Percentiles rank a stretch among this genome's conserved stretches.
phyloP scores from a whole-genome alignment of 2,888 invertebrate species.

The Caenorhabditis auriculariae region DNA sequence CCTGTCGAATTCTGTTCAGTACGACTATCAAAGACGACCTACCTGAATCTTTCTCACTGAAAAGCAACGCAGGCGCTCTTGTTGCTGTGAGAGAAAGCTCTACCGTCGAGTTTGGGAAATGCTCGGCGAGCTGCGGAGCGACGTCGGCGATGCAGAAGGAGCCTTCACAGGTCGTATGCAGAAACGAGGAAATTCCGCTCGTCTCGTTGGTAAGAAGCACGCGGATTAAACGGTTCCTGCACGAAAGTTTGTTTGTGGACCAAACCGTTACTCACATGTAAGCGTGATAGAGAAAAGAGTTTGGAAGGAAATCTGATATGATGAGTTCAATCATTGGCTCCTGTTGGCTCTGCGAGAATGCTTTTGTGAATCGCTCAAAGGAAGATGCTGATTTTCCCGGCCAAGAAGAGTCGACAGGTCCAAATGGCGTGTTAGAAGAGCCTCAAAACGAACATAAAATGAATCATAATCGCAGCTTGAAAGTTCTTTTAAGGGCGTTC shows the following conservation, averaged over 20 bases:
- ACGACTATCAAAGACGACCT: background rate
- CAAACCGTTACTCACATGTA: constrained; percentile 36
- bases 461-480: no score
- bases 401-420: constrained; percentile 33
- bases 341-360: background rate
- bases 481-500: no score
- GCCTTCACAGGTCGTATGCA: constrained; percentile 42
- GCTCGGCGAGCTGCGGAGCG: constrained; percentile 38
- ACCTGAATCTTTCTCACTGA: constrained; percentile 47
- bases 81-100: constrained; percentile 47
- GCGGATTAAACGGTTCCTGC: constrained; percentile 38
- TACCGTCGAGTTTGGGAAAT: constrained; percentile 40
- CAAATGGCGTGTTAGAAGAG: constrained; percentile 43
- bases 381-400: constrained; percentile 20
- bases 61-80: constrained; percentile 46
- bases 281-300: constrained; percentile 61
- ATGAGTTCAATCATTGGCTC: constrained; percentile 53
- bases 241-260: constrained; percentile 1
- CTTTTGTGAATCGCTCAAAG: no score
- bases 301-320: constrained; percentile 56
- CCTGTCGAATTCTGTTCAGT: constrained; percentile 17
- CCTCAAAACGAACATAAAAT: no score
- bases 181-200: constrained; percentile 37
- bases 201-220: constrained; percentile 33
- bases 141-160: constrained; percentile 41